Conservation (phyloP, 2,888 invertebrate species). For the Phengaris alcon region DNA sequence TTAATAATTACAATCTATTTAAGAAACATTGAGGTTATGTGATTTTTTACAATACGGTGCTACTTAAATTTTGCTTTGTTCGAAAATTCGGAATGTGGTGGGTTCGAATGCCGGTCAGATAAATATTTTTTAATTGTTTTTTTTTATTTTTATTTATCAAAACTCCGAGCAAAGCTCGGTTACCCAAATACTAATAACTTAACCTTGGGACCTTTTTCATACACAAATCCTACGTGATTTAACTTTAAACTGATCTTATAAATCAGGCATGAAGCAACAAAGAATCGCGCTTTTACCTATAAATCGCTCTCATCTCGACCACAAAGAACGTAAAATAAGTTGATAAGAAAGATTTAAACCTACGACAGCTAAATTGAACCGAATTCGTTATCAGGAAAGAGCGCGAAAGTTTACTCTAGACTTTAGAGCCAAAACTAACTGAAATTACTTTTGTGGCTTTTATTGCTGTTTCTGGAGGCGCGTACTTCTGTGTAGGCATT, state of each 20-base stretch:
- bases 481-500: background rate
- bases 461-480: background rate
- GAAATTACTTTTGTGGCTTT: background rate
- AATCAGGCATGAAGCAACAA: background rate
- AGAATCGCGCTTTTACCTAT: background rate
- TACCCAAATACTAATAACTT: too few relatives aligned
- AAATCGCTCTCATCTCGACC: constrained; percentile 18
- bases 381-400: background rate
- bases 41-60: too few relatives aligned
- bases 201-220: too few relatives aligned
- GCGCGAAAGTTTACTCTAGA: background rate
- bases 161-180: too few relatives aligned
- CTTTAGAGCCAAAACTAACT: background rate
- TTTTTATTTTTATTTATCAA: too few relatives aligned
- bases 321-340: constrained; percentile 16
- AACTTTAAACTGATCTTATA: background rate
- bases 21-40: too few relatives aligned
- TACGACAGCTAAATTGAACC: constrained; percentile 12
- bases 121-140: too few relatives aligned
- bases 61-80: too few relatives aligned
- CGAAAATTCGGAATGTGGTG: too few relatives aligned
- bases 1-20: background rate
- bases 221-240: background rate
- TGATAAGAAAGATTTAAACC: constrained; percentile 22
- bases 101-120: too few relatives aligned